phyloP scores from a whole-genome alignment of 2,113 vertebrate genomes.

The Mus spicilegus region DNA sequence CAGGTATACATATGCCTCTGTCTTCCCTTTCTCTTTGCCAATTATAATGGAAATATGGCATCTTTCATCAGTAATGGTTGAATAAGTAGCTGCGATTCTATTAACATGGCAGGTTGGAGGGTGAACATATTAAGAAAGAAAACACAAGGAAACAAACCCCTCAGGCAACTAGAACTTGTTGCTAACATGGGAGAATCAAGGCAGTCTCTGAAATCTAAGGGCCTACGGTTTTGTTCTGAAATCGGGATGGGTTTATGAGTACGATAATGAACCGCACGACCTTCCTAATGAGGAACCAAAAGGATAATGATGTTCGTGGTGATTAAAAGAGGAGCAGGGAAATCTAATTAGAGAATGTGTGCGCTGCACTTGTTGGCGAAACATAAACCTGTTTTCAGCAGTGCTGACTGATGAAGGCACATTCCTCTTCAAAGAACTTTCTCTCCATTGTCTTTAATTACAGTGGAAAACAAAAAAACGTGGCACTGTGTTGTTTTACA shows the following conservation, averaged over 20 bases:
- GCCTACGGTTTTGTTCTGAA: slow-evolving; percentile 65
- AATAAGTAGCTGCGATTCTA: neutral
- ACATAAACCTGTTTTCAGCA: slow-evolving; percentile 79
- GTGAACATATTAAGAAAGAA: neutral
- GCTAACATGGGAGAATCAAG: slow-evolving; percentile 57
- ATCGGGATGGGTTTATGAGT: slow-evolving; percentile 67
- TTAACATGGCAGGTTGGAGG: slow-evolving; percentile 44
- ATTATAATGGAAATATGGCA: neutral
- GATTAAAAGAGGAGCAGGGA: slow-evolving; percentile 81
- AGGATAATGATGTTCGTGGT: slow-evolving; percentile 81
- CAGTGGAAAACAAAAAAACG: slow-evolving; percentile 35
- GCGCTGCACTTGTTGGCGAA: slow-evolving; percentile 71
- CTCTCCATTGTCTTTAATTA: slow-evolving; percentile 82
- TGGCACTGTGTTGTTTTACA: slow-evolving; percentile 26
- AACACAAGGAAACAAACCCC: neutral
- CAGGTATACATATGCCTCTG: neutral
- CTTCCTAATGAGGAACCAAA: slow-evolving; percentile 83
- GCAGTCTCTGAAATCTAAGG: slow-evolving; percentile 51
- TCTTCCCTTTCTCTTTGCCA: neutral
- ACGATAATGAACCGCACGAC: slow-evolving; percentile 71
- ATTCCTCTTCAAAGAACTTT: slow-evolving; percentile 76
- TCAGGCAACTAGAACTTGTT: slow-evolving; percentile 20
- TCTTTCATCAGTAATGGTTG: neutral
- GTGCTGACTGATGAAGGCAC: slow-evolving; percentile 65
- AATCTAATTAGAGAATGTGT: slow-evolving; percentile 83